Conservation (phyloP, 2,797 vertebrate species). For the Lindbergichthys nudifrons region DNA sequence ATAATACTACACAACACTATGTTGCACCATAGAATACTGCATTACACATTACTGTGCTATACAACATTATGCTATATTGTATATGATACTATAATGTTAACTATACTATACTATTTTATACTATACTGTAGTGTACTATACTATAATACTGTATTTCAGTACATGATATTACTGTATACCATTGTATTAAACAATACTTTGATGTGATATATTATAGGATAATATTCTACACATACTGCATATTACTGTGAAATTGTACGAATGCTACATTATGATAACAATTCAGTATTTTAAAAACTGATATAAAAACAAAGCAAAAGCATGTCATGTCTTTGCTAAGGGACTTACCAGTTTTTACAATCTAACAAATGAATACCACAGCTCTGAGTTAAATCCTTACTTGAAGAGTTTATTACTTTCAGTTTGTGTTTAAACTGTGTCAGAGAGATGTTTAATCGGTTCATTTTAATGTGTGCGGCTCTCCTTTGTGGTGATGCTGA, state of each 20-base stretch:
- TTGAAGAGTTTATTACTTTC: not conserved
- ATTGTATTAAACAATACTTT: not conserved
- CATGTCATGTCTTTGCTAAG: not conserved
- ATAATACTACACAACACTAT: not conserved
- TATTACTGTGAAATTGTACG: not conserved
- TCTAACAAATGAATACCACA: not conserved
- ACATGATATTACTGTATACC: too few relatives aligned
- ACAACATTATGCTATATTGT: not conserved
- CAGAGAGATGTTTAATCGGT: slow-evolving; percentile 15
- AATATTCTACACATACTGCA: not conserved
- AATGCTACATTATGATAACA: not conserved
- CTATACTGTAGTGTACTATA: not conserved
- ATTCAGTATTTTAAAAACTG: not conserved
- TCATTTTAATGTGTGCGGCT: slow-evolving; percentile 7
- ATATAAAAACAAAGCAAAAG: slow-evolving; percentile 1
- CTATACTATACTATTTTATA: not conserved
- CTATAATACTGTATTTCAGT: too few relatives aligned
- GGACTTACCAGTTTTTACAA: not conserved
- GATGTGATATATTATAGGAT: not conserved
- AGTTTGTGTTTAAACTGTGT: not conserved
- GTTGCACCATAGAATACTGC: not conserved
- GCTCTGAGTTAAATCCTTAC: not conserved
- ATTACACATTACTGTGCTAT: not conserved
- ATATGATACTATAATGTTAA: not conserved
- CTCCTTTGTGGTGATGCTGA: not conserved